Evolutionary conservation across 2,113 vertebrate species (phyloP).

Genomic region (Mormoops blainvillei): DNA sequence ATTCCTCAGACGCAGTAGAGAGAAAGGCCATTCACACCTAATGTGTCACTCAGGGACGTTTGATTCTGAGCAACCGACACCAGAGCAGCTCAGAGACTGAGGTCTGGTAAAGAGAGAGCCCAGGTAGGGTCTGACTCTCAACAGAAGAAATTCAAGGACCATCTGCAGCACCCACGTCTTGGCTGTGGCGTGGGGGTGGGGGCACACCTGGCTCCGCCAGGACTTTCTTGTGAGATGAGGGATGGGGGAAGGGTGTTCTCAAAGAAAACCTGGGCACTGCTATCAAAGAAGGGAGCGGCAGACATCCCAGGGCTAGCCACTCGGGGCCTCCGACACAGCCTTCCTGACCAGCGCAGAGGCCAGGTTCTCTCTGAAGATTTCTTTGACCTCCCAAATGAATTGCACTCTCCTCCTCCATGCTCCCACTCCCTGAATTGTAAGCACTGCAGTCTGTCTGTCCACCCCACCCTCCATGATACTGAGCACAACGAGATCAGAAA

Average conservation of each 20-base stretch:
- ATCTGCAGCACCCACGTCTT: not conserved
- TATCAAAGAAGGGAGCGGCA: not conserved
- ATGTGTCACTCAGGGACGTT: not conserved
- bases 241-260: not conserved
- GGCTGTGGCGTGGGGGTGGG: too few relatives aligned
- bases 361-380: not conserved
- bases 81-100: not conserved
- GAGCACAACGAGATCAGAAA: not conserved
- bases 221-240: not conserved
- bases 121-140: not conserved
- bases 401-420: not conserved
- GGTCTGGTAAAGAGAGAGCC: not conserved
- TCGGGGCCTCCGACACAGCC: not conserved
- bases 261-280: not conserved
- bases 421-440: not conserved
- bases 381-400: not conserved
- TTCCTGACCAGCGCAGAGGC: not conserved
- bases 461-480: accelerated
- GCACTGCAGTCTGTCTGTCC: too few relatives aligned
- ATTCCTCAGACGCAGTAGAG: not conserved
- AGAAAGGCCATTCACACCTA: not conserved
- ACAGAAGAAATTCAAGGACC: not conserved
- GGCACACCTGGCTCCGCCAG: not conserved
- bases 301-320: too few relatives aligned
- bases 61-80: not conserved